These are phyloP conservation scores for Sander vitreus DNA, from an alignment of 2,113 vertebrate species.

Conservation along the genomic window DNA sequence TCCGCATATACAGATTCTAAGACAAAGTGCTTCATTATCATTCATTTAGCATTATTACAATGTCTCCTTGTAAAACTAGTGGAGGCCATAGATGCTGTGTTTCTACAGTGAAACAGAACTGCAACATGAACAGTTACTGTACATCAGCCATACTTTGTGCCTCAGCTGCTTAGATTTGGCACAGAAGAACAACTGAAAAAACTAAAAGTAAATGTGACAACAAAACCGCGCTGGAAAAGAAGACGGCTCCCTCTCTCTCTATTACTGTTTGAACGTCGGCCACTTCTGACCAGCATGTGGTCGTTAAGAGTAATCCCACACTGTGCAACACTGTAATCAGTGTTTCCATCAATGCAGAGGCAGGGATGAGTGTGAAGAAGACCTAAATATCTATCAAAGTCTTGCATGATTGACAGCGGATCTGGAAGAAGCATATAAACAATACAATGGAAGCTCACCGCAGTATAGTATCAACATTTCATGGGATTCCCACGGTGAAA, in stretches of 20 bases:
- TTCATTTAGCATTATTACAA: no score
- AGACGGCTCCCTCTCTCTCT: conserved; percentile 25
- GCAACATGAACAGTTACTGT: background rate
- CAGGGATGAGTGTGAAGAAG: conserved; percentile 57
- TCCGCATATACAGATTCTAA: no score
- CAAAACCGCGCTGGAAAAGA: conserved; percentile 58
- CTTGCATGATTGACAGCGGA: background rate
- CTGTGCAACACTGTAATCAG: conserved; percentile 56
- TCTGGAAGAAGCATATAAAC: conserved; percentile 49
- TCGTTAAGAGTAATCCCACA: conserved; percentile 43
- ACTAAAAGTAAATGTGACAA: conserved; percentile 51
- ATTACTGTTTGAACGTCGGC: conserved; percentile 35
- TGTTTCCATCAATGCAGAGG: conserved; percentile 66
- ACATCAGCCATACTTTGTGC: background rate
- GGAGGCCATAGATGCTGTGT: background rate
- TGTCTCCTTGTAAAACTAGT: no score
- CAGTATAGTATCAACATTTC: conserved; percentile 23
- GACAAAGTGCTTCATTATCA: no score
- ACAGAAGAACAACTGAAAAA: conserved; percentile 15
- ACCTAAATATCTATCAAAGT: conserved; percentile 43
- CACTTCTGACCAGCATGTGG: conserved; percentile 56
- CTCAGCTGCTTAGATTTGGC: background rate
- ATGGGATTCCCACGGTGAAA: conserved; percentile 50
- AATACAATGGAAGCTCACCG: conserved; percentile 27
- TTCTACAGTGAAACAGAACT: background rate